These are phyloP conservation scores for Eulimnadia texana DNA, from an alignment of 1,140 invertebrate genomes.

Conservation along the genomic window DNA sequence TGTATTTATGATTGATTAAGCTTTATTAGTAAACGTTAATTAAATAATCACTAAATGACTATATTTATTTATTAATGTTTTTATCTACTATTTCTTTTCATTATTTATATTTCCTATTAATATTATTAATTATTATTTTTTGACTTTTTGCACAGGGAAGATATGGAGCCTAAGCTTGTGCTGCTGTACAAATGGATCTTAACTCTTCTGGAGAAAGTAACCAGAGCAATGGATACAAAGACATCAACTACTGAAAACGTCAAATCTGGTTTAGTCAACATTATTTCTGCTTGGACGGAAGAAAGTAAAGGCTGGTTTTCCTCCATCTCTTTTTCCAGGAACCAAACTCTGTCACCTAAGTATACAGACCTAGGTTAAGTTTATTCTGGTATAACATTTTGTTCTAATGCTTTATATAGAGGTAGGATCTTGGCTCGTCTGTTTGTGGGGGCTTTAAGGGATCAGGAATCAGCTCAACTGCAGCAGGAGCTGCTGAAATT, in stretches of 20 bases:
- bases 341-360: not conserved
- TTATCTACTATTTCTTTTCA: too few relatives aligned
- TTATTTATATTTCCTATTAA: too few relatives aligned
- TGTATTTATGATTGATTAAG: too few relatives aligned
- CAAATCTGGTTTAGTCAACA: too few relatives aligned
- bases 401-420: not conserved
- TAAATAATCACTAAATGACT: too few relatives aligned
- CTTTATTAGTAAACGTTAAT: too few relatives aligned
- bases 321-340: not conserved
- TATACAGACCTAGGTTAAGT: too few relatives aligned
- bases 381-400: not conserved
- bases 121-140: too few relatives aligned
- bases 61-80: too few relatives aligned
- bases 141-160: not conserved
- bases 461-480: not conserved
- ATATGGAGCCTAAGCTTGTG: not conserved
- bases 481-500: not conserved
- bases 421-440: not conserved
- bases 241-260: too few relatives aligned
- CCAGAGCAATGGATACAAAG: too few relatives aligned
- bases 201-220: not conserved
- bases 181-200: not conserved
- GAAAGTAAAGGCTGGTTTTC: conserved; percentile 8
- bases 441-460: not conserved
- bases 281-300: not conserved